phyloP scores from a whole-genome alignment of 2,888 invertebrate genomes.

The Pandemis heparana region DNA sequence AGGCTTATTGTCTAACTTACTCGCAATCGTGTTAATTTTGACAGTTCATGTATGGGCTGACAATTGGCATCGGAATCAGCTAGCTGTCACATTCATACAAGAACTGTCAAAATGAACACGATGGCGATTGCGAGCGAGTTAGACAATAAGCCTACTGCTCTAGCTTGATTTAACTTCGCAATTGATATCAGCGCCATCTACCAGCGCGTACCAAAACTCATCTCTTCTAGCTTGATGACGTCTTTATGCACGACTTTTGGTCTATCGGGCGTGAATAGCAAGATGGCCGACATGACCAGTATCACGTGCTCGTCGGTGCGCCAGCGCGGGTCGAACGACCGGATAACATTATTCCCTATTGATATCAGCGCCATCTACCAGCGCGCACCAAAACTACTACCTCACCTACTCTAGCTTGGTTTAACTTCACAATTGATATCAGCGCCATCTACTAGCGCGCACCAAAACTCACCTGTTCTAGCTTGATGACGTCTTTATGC shows the following conservation, averaged over 20 bases:
- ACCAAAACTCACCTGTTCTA: conserved; percentile 56
- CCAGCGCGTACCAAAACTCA: background rate
- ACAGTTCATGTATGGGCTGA: too few relatives aligned
- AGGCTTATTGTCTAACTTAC: too few relatives aligned
- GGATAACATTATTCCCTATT: conserved; percentile 79
- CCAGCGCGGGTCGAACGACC: conserved; percentile 94
- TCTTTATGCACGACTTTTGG: conserved; percentile 92
- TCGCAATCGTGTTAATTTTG: too few relatives aligned
- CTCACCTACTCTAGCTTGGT: too few relatives aligned
- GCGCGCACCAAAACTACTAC: background rate
- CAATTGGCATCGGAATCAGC: too few relatives aligned
- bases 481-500: conserved; percentile 93
- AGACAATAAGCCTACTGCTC: too few relatives aligned
- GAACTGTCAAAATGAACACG: too few relatives aligned
- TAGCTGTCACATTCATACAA: too few relatives aligned
- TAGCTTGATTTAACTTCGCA: conserved; percentile 84
- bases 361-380: background rate
- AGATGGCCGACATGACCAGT: conserved; percentile 95
- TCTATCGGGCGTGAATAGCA: conserved; percentile 94
- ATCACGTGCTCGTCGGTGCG: conserved; percentile 95
- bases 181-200: background rate
- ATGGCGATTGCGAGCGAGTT: too few relatives aligned
- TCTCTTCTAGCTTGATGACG: conserved; percentile 88
- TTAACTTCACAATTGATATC: too few relatives aligned
- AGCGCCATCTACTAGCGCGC: background rate